Evolutionary conservation across 2,888 invertebrate genomes (phyloP).

Genomic region (Seira sanloemensis): DNA sequence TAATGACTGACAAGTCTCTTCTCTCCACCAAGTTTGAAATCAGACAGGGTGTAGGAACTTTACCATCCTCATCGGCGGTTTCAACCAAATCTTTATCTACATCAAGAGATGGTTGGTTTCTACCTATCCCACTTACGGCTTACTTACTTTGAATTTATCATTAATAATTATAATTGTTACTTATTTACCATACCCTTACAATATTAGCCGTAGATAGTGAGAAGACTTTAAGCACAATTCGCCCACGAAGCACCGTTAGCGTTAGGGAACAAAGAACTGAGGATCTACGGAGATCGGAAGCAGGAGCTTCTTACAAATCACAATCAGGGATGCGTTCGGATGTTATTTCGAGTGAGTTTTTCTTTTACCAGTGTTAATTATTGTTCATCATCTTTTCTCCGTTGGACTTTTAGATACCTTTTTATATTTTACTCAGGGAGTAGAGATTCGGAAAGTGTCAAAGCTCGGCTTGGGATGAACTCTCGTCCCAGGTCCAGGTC

Average conservation of each 20-base stretch:
- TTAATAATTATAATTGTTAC: too few relatives aligned
- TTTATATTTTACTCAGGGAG: conserved; percentile 14
- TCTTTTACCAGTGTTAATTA: neutral
- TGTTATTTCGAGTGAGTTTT: conserved; percentile 43
- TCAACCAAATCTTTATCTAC: neutral
- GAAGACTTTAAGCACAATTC: neutral
- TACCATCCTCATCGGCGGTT: neutral
- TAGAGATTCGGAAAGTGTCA: conserved; percentile 45
- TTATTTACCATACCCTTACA: neutral
- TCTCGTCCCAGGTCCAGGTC: conserved; percentile 42
- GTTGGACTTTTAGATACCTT: neutral
- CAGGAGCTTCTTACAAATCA: conserved; percentile 19
- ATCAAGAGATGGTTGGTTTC: neutral
- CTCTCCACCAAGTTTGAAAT: conserved; percentile 60
- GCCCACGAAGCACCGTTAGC: conserved; percentile 37
- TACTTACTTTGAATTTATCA: neutral
- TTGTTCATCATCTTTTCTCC: neutral
- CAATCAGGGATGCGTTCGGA: conserved; percentile 40
- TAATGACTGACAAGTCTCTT: conserved; percentile 23
- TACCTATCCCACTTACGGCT: too few relatives aligned
- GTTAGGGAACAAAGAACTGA: conserved; percentile 11
- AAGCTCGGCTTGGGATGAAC: conserved; percentile 44
- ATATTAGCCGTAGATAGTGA: too few relatives aligned
- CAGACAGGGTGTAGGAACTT: conserved; percentile 20
- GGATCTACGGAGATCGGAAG: neutral